Evolutionary conservation across 2,888 invertebrate genomes (phyloP), one percentile per base, ranked within the genome.

Genomic region (Arctia plantaginis): DNA sequence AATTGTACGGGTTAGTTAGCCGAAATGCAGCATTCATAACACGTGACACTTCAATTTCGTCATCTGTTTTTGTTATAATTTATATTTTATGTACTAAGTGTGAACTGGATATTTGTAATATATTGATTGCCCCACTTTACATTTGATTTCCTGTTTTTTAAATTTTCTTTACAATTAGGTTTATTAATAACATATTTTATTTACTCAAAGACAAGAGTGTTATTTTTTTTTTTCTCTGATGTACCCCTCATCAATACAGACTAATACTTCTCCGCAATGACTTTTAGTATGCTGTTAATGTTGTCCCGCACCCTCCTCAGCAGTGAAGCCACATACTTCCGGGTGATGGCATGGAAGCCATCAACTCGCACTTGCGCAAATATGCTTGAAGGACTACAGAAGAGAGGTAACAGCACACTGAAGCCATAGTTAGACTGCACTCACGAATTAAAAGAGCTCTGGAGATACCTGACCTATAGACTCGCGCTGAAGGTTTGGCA

Each of bases 1-100:
- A 73, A 59, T 72, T 72, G 72, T 41, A 23, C 12, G 64, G 44
- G 41, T 47, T 71, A 64, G 64, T 75, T 69, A 67, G 74, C 66
- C 47, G 77, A 82, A 78, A 79, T 75, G 76, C 75, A 79, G 7
- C 66, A 39, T 35, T 72, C 76, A 64, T 73, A 82, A 80, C 77
- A 85, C 83, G 83, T 84, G 86, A 88, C 86, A 87, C 84, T 83
- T 76, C 74, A 69, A 80, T 88, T 88, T 87, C 88, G 75, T 84
- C 89, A 90, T 74, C 65, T 79, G 76, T 82, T 85, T 78, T 75
- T 72, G 64, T 80, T 76, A 72, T 66, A 74, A 77, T 77, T 81
- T 70, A 66, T 78, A 47, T 44, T 62, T 59, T 23, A 27, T 62
- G 70, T 62, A 62, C 62, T 10, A 6, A 6, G 35, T 62, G n/a